phyloP scores from a whole-genome alignment of 2,113 vertebrate species.

The Labrus mixtus region DNA sequence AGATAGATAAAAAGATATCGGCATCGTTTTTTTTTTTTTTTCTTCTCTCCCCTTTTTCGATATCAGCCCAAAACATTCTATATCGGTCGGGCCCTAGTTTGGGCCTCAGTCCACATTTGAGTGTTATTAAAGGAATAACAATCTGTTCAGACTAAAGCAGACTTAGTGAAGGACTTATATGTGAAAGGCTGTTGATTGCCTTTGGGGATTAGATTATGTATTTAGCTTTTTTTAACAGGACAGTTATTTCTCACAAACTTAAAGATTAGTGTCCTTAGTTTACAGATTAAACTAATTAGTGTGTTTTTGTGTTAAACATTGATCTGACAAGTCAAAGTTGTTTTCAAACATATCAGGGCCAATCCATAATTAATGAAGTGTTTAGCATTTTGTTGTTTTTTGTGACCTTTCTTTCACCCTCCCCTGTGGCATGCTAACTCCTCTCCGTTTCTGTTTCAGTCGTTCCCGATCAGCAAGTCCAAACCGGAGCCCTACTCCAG shows the following conservation, averaged over 20 bases:
- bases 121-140: no score
- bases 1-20: no score
- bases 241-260: neutral
- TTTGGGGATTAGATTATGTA: neutral
- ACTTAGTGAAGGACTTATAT: neutral
- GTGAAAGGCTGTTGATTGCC: neutral
- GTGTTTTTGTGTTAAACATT: no score
- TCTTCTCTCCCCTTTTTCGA: no score
- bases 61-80: no score
- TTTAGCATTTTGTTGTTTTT: neutral
- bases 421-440: conserved; percentile 58
- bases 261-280: neutral
- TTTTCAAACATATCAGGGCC: neutral
- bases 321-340: no score
- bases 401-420: conserved; percentile 37
- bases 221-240: neutral
- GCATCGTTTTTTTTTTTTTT: no score
- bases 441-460: conserved; percentile 76
- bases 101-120: no score
- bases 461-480: conserved; percentile 83
- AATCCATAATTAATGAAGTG: neutral
- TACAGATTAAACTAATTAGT: neutral
- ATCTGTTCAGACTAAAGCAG: no score
- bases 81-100: no score
- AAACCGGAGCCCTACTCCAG: conserved; percentile 78